Base-by-base conservation (phyloP, 2,888 invertebrate genomes). In the Melikaiella ostensackeni region DNA sequence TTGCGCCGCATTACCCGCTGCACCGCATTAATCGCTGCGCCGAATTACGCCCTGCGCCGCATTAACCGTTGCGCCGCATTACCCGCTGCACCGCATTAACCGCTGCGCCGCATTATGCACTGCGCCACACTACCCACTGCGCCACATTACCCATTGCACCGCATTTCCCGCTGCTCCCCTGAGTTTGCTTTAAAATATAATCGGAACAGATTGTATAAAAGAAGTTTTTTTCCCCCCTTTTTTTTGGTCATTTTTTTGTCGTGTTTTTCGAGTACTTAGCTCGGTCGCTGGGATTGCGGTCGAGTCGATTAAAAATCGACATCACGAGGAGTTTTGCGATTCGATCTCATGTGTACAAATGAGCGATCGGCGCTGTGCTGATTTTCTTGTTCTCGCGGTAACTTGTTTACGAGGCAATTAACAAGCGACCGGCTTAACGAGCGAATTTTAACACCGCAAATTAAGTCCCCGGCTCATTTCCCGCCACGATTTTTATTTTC, bases 371-470 rank as follows among this genome's bases (percentile, higher is more conserved):
- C 80, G 77, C 78, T 78, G 64, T 61, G 77, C 76, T 80, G 77
- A 80, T 81, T 79, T 82, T 79, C 81, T 82, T 82, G 78, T 80
- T 81, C 80, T 76, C 80, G 77, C 79, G 76, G 81, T 75, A 84
- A 82, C 84, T 85, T 85, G 84, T 84, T 85, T 85, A 85, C 83
- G 83, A 83, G 82, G 82, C 82, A 84, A 85, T 84, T 84, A 84
- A 85, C 83, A 80, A 77, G 59, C 57, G 70, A 50, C 75, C 59
- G 64, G 70, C 75, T 77, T 75, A 78, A 79, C 76, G 79, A 80
- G 74, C 76, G 79, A 82, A 79, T 79, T 80, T 79, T 78, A 78
- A 74, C 82, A 80, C 76, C 59, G 77, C 66, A 75, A 76, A 80
- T 82, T 78, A 81, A 77, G 74, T 70, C 75, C 76, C 75, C 70